Evolutionary conservation across 2,113 vertebrate species (phyloP), one percentile per base, ranked within the genome.

Genomic region (Colossoma macropomum): DNA sequence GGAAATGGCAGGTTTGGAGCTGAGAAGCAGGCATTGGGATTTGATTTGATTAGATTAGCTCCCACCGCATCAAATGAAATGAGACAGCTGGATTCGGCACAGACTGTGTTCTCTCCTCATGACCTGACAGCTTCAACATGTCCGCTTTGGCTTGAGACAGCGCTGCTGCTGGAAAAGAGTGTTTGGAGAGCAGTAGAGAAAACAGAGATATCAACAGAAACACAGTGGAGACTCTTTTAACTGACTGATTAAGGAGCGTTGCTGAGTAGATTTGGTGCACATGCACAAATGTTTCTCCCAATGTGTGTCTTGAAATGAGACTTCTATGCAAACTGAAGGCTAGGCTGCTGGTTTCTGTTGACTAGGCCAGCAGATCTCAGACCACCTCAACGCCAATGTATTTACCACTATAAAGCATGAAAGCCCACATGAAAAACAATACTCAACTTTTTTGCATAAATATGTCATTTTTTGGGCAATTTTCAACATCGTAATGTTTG

Each of bases 21-120:
- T 10, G 19, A 77, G 52, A 77, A 41, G 66, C 52, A 54, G 34
- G 54, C 48, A 54, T 34, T 60, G 56, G 63, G 25, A 17, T 50
- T 81, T 48, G 28, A 81, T 87, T 81, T 75, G 75, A 87, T 82
- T 75, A 62, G 34, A 71, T 71, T 41, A 21, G 12, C 38, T 45
- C 41, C 27, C 19, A 10, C 17, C 28, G 30, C 32, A 9, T 45
- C 32, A 62, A 81, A 77, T 41, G 75, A 45, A 65, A 32, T 62
- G 77, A 69, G 77, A 80, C 71, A n/a, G 63, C 79, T 80, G 52
- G 71, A 48, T 28, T 5, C 59, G 65, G 77, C 28, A 32, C 63
- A 71, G 38, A 68, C 56, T 0, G n/a, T 32, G 52, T 60, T 50
- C 56, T 27, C 34, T 52, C n/a, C 34, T 70, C 34, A 70, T 70